Conservation (phyloP, 1,140 invertebrate species). For the Littorina saxatilis region DNA sequence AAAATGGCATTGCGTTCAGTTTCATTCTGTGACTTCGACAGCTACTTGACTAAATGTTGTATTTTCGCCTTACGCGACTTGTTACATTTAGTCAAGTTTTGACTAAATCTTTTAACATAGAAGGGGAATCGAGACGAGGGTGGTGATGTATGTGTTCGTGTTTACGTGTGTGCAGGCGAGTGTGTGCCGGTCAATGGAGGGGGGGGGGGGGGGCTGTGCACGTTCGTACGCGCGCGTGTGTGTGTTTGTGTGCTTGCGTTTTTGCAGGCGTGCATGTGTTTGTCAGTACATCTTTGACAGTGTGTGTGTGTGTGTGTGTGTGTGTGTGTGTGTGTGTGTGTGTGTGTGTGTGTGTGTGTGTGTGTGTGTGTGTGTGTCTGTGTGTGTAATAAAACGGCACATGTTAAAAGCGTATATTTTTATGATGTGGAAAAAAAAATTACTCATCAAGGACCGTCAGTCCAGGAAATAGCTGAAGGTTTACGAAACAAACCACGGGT, state of each 20-base stretch:
- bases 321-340: neutral
- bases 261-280: neutral
- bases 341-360: neutral
- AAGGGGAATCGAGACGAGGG: too few relatives aligned
- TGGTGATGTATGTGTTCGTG: too few relatives aligned
- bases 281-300: neutral
- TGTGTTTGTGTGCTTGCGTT: neutral
- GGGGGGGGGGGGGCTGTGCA: neutral
- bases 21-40: too few relatives aligned
- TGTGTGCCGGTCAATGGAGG: neutral
- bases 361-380: neutral
- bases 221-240: neutral
- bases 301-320: neutral
- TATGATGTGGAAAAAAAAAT: too few relatives aligned
- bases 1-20: too few relatives aligned
- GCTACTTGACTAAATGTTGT: too few relatives aligned
- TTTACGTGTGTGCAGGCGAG: neutral
- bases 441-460: too few relatives aligned
- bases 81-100: too few relatives aligned
- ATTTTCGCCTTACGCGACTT: too few relatives aligned
- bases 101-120: too few relatives aligned
- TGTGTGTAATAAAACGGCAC: too few relatives aligned
- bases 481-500: too few relatives aligned
- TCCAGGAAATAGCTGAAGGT: neutral
- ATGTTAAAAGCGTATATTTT: neutral